These are phyloP conservation scores for Thaumatotibia leucotreta DNA, from an alignment of 1,140 invertebrate species.

Conservation along the genomic window DNA sequence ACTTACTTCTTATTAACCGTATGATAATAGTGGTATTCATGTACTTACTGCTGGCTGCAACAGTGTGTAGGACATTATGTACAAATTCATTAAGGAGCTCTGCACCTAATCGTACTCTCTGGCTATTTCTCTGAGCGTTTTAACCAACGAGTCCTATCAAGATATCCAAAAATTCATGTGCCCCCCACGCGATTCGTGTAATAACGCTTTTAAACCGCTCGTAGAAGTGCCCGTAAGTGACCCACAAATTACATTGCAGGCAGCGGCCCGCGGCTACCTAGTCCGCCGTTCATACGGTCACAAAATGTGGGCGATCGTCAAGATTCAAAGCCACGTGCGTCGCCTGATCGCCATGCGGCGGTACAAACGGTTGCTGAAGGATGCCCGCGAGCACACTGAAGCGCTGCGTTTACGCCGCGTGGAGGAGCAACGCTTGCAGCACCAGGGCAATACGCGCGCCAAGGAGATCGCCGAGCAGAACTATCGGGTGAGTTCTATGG, in stretches of 20 bases:
- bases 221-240: no score
- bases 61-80: no score
- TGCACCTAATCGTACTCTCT: no score
- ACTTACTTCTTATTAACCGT: no score
- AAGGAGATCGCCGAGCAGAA: slow-evolving; percentile 97
- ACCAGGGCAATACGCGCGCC: slow-evolving; percentile 95
- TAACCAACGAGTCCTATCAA: no score
- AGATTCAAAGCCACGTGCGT: slow-evolving; percentile 95
- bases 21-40: no score
- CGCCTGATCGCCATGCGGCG: slow-evolving; percentile 91
- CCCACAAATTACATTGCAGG: slow-evolving; percentile 79
- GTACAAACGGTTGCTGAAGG: slow-evolving; percentile 88
- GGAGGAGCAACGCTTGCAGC: slow-evolving; percentile 92
- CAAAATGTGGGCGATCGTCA: slow-evolving; percentile 94
- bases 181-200: no score
- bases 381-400: slow-evolving; percentile 90
- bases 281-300: slow-evolving; percentile 90
- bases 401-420: slow-evolving; percentile 89
- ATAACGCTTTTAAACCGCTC: no score
- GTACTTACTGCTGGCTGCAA: no score
- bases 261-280: slow-evolving; percentile 92
- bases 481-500: slow-evolving; percentile 87
- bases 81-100: no score
- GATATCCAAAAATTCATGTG: no score
- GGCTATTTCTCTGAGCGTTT: no score